These are phyloP conservation scores for Plecturocebus donacophilus DNA, from an alignment of 2,113 vertebrate genomes.

Conservation along the genomic window DNA sequence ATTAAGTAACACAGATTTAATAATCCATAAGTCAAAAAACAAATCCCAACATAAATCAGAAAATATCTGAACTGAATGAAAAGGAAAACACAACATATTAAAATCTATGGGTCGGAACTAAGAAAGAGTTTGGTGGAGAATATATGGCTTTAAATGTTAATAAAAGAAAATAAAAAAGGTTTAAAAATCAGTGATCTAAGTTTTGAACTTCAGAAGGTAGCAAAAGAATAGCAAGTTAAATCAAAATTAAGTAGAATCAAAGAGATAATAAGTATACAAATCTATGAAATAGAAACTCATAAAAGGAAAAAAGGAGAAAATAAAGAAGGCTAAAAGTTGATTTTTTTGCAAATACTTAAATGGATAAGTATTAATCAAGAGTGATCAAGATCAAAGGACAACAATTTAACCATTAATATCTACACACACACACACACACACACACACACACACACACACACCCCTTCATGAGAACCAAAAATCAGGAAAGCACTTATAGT, in stretches of 20 bases:
- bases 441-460: no score
- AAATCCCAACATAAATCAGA: background rate
- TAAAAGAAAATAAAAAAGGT: background rate
- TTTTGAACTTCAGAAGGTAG: background rate
- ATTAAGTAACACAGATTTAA: background rate
- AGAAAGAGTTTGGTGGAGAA: background rate
- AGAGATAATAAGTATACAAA: background rate
- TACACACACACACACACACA: no score
- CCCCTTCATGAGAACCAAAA: no score
- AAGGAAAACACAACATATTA: background rate
- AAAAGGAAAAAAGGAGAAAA: background rate
- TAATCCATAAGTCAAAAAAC: background rate
- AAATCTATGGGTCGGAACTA: background rate
- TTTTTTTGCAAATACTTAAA: background rate
- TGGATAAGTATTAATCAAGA: background rate
- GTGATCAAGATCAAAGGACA: background rate
- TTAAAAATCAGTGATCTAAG: background rate
- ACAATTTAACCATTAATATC: no score
- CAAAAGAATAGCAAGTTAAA: background rate
- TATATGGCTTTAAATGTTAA: background rate
- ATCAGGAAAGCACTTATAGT: no score
- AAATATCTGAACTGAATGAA: background rate
- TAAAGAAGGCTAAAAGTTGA: background rate
- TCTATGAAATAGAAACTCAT: background rate
- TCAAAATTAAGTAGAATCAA: slow-evolving; percentile 6